phyloP scores from a whole-genome alignment of 2,797 vertebrate genomes.

The Nothura maculosa region DNA sequence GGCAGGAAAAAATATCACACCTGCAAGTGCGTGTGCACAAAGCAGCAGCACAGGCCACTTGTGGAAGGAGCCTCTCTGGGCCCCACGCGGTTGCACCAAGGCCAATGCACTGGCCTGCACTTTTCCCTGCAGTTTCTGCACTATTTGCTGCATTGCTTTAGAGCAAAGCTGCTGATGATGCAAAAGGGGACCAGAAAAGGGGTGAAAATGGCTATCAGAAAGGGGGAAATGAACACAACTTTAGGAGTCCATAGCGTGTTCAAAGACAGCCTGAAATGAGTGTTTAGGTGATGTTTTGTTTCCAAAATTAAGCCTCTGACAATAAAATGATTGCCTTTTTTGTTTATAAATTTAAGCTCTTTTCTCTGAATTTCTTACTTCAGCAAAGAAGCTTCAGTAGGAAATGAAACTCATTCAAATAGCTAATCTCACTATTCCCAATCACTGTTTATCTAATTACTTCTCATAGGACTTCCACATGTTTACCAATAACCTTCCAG shows the following conservation, averaged over 20 bases:
- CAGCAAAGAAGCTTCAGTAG: not conserved
- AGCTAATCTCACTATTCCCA: not conserved
- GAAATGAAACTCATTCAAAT: not conserved
- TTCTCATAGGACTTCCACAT: not conserved
- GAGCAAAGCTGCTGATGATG: not conserved
- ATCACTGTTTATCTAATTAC: not conserved
- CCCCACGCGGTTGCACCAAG: not conserved
- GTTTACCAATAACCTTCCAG: not conserved
- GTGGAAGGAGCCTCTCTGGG: not conserved
- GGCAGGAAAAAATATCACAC: not conserved
- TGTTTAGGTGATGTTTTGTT: too few relatives aligned
- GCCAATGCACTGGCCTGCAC: too few relatives aligned
- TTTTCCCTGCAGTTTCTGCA: not conserved
- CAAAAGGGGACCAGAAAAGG: not conserved
- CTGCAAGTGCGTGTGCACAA: rapidly evolving
- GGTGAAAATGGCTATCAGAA: not conserved
- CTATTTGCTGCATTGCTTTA: not conserved
- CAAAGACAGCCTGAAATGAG: not conserved
- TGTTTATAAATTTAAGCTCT: not conserved
- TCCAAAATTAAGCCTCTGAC: not conserved
- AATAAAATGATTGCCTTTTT: not conserved
- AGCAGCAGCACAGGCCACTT: not conserved
- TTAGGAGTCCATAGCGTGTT: not conserved
- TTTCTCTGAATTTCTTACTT: not conserved
- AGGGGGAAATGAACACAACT: not conserved